Percentiles rank a stretch among this genome's conserved stretches.
Evolutionary conservation across 1,140 invertebrate species (phyloP).

Genomic region (Drosophila fuyamai): DNA sequence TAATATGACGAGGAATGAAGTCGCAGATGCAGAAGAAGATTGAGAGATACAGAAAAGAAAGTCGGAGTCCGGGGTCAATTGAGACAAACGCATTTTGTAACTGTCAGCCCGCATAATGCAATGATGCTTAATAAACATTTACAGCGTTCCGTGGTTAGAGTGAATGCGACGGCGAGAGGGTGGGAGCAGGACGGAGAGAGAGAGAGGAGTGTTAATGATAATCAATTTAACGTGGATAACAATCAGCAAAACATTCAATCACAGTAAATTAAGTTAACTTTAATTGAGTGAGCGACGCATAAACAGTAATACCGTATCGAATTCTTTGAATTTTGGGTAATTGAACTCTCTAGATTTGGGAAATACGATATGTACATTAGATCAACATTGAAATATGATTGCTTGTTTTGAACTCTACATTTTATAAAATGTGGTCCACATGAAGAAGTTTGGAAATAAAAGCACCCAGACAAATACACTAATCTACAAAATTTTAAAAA

Average conservation of each 20-base stretch:
- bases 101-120: conserved; percentile 69
- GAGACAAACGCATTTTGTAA: conserved; percentile 73
- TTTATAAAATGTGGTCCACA: too few species aligned
- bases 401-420: too few species aligned
- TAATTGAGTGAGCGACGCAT: conserved; percentile 60
- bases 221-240: conserved; percentile 77
- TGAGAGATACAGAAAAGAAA: conserved; percentile 19
- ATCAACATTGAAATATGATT: too few species aligned
- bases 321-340: neutral
- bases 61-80: conserved; percentile 66
- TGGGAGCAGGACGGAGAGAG: neutral
- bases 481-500: too few species aligned
- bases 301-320: conserved; percentile 16
- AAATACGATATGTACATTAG: neutral
- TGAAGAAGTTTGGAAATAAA: too few species aligned
- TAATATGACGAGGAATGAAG: neutral
- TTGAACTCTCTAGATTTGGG: neutral
- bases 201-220: conserved; percentile 55
- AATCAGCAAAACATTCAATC: conserved; percentile 70
- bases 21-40: conserved; percentile 12
- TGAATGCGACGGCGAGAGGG: neutral
- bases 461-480: too few species aligned
- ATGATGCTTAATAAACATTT: conserved; percentile 76
- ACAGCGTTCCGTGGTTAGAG: conserved; percentile 31
- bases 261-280: conserved; percentile 75